These are phyloP conservation scores for Gymnorhina tibicen DNA, from an alignment of 2,113 vertebrate species.

Conservation along the genomic window DNA sequence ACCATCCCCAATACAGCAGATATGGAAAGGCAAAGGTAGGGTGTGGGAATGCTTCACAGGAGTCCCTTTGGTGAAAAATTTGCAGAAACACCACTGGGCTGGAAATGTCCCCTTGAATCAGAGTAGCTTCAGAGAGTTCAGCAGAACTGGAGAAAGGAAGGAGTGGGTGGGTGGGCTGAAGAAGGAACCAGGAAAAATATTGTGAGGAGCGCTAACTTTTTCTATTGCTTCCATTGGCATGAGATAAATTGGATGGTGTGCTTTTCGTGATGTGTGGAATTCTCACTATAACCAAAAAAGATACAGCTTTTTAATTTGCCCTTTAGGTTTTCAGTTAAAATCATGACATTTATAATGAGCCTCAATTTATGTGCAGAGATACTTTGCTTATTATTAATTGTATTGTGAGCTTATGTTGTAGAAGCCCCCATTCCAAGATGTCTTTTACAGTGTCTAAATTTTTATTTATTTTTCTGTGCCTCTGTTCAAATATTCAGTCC, in stretches of 20 bases:
- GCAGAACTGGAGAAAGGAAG: background rate
- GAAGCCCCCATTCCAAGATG: background rate
- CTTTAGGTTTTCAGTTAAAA: background rate
- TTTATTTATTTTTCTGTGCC: background rate
- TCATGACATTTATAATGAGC: background rate
- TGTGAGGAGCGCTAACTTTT: background rate
- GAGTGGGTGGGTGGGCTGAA: background rate
- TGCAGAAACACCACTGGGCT: background rate
- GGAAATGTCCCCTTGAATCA: background rate
- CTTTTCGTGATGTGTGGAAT: background rate
- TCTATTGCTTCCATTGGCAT: background rate
- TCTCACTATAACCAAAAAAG: background rate
- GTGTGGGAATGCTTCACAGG: background rate
- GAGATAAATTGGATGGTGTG: background rate
- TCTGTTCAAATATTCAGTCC: background rate
- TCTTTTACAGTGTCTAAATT: background rate
- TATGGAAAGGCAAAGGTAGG: background rate
- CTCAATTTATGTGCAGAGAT: background rate
- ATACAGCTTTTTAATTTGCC: background rate
- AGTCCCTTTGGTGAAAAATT: background rate
- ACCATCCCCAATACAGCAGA: background rate
- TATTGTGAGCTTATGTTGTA: background rate
- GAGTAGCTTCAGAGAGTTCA: background rate
- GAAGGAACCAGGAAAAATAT: background rate
- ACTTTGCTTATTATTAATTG: background rate